Percentiles rank a stretch among this genome's conserved stretches.
Evolutionary conservation across 2,888 invertebrate genomes (phyloP).

Genomic region (Rotaria macrura): DNA sequence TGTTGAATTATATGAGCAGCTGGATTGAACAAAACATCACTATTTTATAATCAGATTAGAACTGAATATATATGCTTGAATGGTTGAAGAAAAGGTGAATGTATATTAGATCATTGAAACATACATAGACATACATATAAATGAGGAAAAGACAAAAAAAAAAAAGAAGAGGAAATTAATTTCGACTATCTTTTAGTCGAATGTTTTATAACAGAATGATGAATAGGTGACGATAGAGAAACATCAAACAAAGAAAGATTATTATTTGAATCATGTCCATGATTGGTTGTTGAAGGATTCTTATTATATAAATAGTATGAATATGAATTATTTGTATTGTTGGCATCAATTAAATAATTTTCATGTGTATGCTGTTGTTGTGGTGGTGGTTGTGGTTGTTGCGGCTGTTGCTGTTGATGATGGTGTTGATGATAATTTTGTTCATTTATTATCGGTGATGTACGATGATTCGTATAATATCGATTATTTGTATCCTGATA

Average conservation of each 20-base stretch:
- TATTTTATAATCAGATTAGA: neutral
- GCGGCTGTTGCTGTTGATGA: neutral
- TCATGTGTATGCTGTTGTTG: neutral
- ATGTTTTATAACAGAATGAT: constrained; percentile 15
- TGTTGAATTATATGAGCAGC: neutral
- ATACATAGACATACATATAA: neutral
- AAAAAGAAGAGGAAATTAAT: neutral
- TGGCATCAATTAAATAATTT: neutral
- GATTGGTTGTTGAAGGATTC: neutral
- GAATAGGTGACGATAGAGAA: neutral
- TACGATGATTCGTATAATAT: neutral
- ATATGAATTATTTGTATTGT: neutral
- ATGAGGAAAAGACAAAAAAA: neutral
- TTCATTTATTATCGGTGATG: neutral
- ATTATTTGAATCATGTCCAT: constrained; percentile 3
- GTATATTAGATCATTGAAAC: constrained; percentile 15
- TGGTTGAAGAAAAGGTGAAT: constrained; percentile 3
- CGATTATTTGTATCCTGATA: neutral
- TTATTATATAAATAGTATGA: neutral
- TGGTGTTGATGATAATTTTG: neutral
- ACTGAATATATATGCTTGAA: neutral
- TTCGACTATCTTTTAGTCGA: constrained; percentile 6
- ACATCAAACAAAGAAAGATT: neutral
- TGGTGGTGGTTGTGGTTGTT: neutral
- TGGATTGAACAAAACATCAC: neutral